phyloP scores from a whole-genome alignment of 2,113 vertebrate species.

The Polypterus bichir region DNA sequence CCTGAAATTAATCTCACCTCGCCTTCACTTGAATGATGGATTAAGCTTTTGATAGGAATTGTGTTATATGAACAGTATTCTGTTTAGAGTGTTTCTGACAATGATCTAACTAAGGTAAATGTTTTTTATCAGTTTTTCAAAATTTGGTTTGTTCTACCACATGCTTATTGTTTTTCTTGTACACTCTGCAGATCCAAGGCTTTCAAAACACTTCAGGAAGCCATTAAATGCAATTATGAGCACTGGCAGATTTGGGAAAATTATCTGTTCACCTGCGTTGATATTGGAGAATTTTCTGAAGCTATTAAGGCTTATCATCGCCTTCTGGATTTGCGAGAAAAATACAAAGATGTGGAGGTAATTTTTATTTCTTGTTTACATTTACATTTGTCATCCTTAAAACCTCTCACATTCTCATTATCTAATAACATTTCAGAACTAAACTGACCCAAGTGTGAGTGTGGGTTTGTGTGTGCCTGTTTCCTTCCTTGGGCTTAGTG shows the following conservation, averaged over 20 bases:
- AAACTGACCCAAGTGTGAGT: too few species aligned
- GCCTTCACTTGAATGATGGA: background rate
- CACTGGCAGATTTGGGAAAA: constrained; percentile 99
- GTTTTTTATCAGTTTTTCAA: constrained; percentile 7
- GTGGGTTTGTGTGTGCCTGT: too few species aligned
- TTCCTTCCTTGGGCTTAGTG: too few species aligned
- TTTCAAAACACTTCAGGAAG: constrained; percentile 84
- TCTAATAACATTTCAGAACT: too few species aligned
- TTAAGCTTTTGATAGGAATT: too few species aligned
- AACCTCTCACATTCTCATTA: too few species aligned
- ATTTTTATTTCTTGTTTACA: background rate
- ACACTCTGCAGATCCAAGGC: constrained; percentile 64
- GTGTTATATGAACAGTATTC: too few species aligned
- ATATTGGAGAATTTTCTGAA: constrained; percentile 82
- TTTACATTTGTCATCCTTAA: too few species aligned
- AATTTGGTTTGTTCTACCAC: background rate
- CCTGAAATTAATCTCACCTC: constrained; percentile 2
- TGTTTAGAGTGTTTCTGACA: constrained; percentile 4
- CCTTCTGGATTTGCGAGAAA: constrained; percentile 82
- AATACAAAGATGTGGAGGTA: constrained; percentile 88
- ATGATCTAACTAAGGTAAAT: constrained; percentile 10
- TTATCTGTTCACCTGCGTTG: constrained; percentile 74
- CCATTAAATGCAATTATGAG: constrained; percentile 90
- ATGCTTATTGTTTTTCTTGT: background rate
- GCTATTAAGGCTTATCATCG: constrained; percentile 86